phyloP scores from a whole-genome alignment of 64 coral and sea anemone species.

The Montipora cactus region DNA sequence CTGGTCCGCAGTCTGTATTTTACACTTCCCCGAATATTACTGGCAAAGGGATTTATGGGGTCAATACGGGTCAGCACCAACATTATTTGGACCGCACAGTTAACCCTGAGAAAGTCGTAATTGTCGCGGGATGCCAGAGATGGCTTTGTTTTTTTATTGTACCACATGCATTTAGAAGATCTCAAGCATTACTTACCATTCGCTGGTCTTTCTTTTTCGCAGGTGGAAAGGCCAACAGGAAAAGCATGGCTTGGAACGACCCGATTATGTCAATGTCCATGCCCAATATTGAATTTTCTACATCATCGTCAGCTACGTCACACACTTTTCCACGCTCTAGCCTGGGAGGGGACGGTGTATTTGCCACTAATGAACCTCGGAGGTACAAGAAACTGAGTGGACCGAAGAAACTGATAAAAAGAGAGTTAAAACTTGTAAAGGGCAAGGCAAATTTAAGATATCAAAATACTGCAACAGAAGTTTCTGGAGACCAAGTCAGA shows the following conservation, averaged over 20 bases:
- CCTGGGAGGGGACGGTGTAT: slow-evolving; percentile 17
- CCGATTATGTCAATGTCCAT: slow-evolving; percentile 65
- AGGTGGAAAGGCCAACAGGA: slow-evolving; percentile 25
- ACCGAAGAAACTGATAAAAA: slow-evolving; percentile 43
- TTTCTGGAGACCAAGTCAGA: not conserved
- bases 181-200: not conserved
- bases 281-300: slow-evolving; percentile 46
- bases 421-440: slow-evolving; percentile 40
- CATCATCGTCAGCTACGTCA: slow-evolving; percentile 23
- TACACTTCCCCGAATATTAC: too few relatives aligned
- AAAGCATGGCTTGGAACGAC: slow-evolving; percentile 65
- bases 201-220: slow-evolving; percentile 10
- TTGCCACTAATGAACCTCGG: not conserved
- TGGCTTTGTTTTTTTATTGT: too few relatives aligned
- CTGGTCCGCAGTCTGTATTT: too few relatives aligned
- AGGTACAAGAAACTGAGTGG: slow-evolving; percentile 33
- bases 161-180: too few relatives aligned
- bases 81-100: too few relatives aligned
- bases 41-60: too few relatives aligned
- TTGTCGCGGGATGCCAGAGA: too few relatives aligned
- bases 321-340: not conserved
- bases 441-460: slow-evolving; percentile 64
- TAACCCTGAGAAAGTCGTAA: too few relatives aligned
- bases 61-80: too few relatives aligned
- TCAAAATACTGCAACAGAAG: slow-evolving; percentile 4